Conservation (phyloP, 2,113 vertebrate species). For the Mixornis gularis region DNA sequence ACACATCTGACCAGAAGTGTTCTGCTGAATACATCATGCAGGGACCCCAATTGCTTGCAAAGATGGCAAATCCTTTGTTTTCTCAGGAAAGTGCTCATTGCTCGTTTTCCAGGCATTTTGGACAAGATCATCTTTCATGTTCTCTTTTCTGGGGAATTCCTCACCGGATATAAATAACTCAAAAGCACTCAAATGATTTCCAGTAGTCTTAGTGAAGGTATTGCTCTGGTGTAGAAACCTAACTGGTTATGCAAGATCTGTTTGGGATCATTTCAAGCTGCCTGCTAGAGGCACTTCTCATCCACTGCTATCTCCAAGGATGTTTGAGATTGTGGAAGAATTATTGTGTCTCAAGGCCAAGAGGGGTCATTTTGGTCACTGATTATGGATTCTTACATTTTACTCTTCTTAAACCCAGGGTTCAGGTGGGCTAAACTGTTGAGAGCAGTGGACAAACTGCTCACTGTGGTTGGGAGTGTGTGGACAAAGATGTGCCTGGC, state of each 20-base stretch:
- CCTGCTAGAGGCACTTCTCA: background rate
- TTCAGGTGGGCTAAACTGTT: background rate
- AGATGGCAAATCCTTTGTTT: background rate
- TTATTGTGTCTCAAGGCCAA: background rate
- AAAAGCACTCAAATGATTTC: background rate
- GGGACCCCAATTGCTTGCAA: background rate
- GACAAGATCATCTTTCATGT: background rate
- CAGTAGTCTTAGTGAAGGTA: background rate
- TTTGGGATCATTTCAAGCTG: background rate
- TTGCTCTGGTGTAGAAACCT: background rate
- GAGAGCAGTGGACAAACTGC: background rate
- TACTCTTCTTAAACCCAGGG: background rate
- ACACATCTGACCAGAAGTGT: background rate
- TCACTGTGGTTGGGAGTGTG: background rate
- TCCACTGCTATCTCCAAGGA: background rate
- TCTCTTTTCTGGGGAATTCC: conserved; percentile 31
- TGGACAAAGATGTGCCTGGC: background rate
- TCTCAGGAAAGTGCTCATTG: background rate
- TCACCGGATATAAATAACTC: conserved; percentile 19
- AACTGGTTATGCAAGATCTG: background rate
- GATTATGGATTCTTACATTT: background rate
- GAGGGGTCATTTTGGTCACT: background rate
- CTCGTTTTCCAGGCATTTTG: background rate
- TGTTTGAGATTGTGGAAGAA: background rate
- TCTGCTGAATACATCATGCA: background rate